These are phyloP conservation scores for Botia almorhae DNA, from an alignment of 2,797 vertebrate species.

Conservation along the genomic window DNA sequence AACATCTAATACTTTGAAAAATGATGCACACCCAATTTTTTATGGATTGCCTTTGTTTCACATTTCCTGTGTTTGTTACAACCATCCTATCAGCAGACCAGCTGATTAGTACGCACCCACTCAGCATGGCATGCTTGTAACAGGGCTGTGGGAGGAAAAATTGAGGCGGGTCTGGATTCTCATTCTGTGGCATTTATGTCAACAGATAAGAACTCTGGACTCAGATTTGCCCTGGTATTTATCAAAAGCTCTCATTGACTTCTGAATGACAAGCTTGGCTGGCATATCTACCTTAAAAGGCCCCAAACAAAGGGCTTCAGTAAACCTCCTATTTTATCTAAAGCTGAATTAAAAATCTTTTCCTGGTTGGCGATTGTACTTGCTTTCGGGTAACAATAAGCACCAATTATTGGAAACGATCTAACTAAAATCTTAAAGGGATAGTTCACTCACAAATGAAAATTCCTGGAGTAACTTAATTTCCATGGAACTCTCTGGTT, in stretches of 20 bases:
- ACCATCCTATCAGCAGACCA: not conserved
- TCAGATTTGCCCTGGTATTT: conserved; percentile 44
- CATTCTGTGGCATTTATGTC: conserved; percentile 33
- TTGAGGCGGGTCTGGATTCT: conserved; percentile 30
- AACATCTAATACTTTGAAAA: no score
- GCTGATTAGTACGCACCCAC: conserved; percentile 5
- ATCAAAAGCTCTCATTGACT: conserved; percentile 39
- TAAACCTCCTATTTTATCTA: not conserved
- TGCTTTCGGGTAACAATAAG: no score
- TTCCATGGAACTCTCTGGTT: no score
- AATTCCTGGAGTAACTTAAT: no score
- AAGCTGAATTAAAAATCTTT: no score
- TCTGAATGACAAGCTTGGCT: not conserved
- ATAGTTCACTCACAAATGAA: no score
- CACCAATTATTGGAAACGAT: no score
- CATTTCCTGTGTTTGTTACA: not conserved
- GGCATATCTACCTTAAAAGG: conserved; percentile 11
- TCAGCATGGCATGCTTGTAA: conserved; percentile 11
- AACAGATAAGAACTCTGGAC: conserved; percentile 29
- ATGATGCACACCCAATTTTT: no score
- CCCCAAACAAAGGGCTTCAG: not conserved
- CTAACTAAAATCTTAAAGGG: no score
- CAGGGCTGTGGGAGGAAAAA: conserved; percentile 24
- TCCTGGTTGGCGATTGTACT: no score
- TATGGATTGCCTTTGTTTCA: not conserved